A percentile compares a stretch with the other conserved stretches of the same genome.
Conservation (phyloP, 2,888 invertebrate genomes). For the Torymus texanus region DNA sequence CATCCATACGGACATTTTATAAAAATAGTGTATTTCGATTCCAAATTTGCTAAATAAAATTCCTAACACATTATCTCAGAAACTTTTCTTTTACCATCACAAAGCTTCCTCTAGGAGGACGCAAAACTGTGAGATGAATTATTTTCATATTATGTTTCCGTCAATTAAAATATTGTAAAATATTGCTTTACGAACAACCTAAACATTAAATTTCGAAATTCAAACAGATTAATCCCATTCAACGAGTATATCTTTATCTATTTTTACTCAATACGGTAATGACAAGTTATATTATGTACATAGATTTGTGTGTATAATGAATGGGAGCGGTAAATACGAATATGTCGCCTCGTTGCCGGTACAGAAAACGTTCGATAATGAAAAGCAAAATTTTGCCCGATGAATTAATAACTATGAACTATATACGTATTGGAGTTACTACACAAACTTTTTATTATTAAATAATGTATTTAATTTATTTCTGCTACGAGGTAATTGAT, state of each 20-base stretch:
- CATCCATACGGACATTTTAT: too few relatives aligned
- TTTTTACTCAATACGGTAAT: constrained; percentile 11
- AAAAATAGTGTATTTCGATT: too few relatives aligned
- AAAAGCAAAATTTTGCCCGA: constrained; percentile 37
- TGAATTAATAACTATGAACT: neutral
- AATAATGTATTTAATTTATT: neutral
- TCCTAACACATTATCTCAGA: too few relatives aligned
- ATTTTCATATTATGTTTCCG: neutral
- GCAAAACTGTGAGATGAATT: too few relatives aligned
- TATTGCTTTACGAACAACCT: neutral
- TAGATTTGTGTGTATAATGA: constrained; percentile 40
- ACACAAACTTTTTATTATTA: neutral
- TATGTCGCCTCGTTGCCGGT: constrained; percentile 1
- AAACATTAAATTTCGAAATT: neutral
- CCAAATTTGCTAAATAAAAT: too few relatives aligned
- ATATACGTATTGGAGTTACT: neutral
- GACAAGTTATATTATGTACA: constrained; percentile 34
- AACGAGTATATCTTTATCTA: constrained; percentile 2
- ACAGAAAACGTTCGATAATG: constrained; percentile 22
- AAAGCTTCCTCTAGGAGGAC: too few relatives aligned
- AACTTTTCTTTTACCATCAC: too few relatives aligned
- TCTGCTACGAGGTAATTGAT: neutral
- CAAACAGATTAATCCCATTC: constrained; percentile 1
- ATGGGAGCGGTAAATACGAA: constrained; percentile 29
- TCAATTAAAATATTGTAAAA: neutral